phyloP scores from a whole-genome alignment of 2,797 vertebrate species.

The Gobio occitaniae region DNA sequence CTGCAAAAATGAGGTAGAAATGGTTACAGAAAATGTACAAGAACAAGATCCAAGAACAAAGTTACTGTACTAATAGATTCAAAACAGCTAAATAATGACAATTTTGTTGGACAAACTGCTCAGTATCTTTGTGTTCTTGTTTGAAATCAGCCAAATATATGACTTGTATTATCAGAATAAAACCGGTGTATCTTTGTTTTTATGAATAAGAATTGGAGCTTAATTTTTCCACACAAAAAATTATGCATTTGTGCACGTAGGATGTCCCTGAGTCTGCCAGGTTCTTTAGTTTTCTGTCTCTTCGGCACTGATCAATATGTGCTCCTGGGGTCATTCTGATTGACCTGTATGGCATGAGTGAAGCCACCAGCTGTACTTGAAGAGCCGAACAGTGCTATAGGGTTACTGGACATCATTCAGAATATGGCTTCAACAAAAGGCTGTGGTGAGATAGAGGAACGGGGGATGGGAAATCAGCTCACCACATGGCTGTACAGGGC shows the following conservation, averaged over 20 bases:
- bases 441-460: constrained; percentile 48
- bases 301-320: constrained; percentile 70
- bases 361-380: constrained; percentile 80
- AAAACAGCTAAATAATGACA: constrained; percentile 74
- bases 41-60: constrained; percentile 82
- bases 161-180: not conserved
- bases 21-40: constrained; percentile 94
- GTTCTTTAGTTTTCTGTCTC: constrained; percentile 61
- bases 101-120: constrained; percentile 82
- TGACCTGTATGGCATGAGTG: constrained; percentile 76
- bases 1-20: constrained; percentile 99
- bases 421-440: constrained; percentile 72
- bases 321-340: constrained; percentile 73
- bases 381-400: constrained; percentile 75
- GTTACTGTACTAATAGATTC: constrained; percentile 75
- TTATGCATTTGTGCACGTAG: not conserved
- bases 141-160: not conserved
- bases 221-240: not conserved
- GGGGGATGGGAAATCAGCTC: constrained; percentile 46
- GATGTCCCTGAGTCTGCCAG: constrained; percentile 24
- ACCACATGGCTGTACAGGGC: constrained; percentile 38
- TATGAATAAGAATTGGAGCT: not conserved
- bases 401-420: constrained; percentile 83
- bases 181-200: not conserved
- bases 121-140: constrained; percentile 10